phyloP scores from a whole-genome alignment of 2,888 invertebrate genomes.

The Rhagium mordax region DNA sequence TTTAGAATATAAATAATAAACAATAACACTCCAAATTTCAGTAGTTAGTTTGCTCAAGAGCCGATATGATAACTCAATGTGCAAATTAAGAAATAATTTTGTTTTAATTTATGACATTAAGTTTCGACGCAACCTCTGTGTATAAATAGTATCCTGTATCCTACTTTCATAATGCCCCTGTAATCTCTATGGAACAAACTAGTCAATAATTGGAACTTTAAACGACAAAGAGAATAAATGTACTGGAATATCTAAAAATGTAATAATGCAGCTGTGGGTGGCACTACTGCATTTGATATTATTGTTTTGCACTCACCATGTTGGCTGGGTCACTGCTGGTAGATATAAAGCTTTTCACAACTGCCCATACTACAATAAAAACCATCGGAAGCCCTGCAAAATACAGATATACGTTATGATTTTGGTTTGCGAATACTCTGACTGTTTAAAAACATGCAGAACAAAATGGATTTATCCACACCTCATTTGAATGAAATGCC shows the following conservation, averaged over 20 bases:
- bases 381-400: slow-evolving; percentile 73
- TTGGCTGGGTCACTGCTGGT: slow-evolving; percentile 49
- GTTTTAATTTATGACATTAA: no score
- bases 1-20: no score
- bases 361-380: slow-evolving; percentile 74
- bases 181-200: no score
- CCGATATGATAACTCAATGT: no score
- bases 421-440: neutral
- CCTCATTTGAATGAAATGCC: neutral
- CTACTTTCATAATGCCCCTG: no score
- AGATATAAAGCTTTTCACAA: slow-evolving; percentile 69
- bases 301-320: slow-evolving; percentile 48
- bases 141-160: no score
- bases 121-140: no score
- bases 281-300: neutral
- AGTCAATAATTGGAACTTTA: neutral
- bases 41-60: no score
- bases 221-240: neutral
- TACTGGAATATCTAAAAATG: neutral
- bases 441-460: neutral
- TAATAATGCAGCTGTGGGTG: neutral
- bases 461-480: neutral
- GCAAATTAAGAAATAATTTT: no score
- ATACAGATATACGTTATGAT: slow-evolving; percentile 1
- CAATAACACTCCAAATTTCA: no score